Evolutionary conservation across 2,888 invertebrate genomes (phyloP).

Genomic region (Athalia rosae): DNA sequence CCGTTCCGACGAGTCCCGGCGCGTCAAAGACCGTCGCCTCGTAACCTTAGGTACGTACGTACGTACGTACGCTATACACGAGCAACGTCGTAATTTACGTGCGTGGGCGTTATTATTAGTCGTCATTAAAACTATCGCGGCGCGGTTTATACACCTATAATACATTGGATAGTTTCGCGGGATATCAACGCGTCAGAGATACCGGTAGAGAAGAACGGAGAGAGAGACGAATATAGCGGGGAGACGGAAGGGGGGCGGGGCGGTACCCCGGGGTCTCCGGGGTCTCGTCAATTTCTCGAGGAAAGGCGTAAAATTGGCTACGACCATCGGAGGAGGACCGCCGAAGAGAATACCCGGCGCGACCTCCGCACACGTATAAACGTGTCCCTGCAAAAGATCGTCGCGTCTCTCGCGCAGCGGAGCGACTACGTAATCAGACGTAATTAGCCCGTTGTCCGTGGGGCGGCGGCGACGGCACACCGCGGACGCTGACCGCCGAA

Average conservation of each 20-base stretch:
- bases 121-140: conserved; percentile 3
- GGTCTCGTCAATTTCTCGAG: conserved; percentile 39
- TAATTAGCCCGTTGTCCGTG: conserved; percentile 65
- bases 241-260: too few species aligned
- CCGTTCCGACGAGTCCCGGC: conserved; percentile 20
- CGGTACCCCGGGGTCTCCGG: neutral
- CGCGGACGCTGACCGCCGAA: conserved; percentile 39
- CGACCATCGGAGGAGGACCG: conserved; percentile 40
- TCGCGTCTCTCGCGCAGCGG: conserved; percentile 39
- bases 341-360: conserved; percentile 20
- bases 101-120: conserved; percentile 4
- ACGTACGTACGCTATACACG: neutral
- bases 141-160: too few species aligned
- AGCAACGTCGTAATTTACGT: neutral
- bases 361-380: neutral
- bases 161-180: neutral
- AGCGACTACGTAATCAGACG: conserved; percentile 61
- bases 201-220: neutral
- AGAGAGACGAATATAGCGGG: too few species aligned
- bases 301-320: conserved; percentile 38
- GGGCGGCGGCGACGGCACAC: conserved; percentile 57
- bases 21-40: neutral
- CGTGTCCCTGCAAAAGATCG: neutral
- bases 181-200: conserved; percentile 20
- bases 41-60: too few species aligned